Evolutionary conservation across 2,888 invertebrate genomes (phyloP), one percentile per base, ranked within the genome.

Genomic region (Thera obeliscata): DNA sequence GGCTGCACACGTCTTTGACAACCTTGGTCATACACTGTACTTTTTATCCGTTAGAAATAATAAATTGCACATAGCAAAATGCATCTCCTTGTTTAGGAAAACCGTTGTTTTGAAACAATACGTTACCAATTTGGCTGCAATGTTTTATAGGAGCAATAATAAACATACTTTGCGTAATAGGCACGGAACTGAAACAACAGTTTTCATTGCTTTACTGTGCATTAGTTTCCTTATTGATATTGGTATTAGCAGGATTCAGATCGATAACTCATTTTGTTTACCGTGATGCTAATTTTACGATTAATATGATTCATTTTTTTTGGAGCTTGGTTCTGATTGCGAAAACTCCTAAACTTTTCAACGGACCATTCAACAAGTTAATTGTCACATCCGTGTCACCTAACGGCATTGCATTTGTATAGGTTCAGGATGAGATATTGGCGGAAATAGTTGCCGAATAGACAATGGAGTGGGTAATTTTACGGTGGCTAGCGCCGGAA

Each of bases 401-500:
- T 86, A 88, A 86, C 89, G 86, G 90, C 81, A 78, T 70, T 76
- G 60, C 67, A 59, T 76, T 76, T 80, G 80, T 78, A 82, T 79
- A 77, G 81, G 79, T 79, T 81, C 78, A 77, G 78, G 79, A 80
- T 81, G 78, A 77, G 78, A 79, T 76, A 78, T 81, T 84, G 81
- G 82, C 86, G 90, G 89, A 88, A 89, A 87, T 82, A 76, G 79
- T 81, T 80, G 81, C 80, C 78, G 82, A 84, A 82, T 79, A 86
- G 85, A 88, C 85, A 88, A 86, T 88, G 82, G 81, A 77, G 74
- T 74, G 74, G 74, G 66, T 81, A 87, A 90, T 92, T 91, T 91
- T 86, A 91, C 89, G 90, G 87, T 91, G 75, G 81, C 82, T 87
- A 81, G 77, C 79, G 82, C 80, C 84, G 86, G 88, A 87, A 89